These are phyloP conservation scores for Actinopyga echinites DNA, from an alignment of 53 echinoderm and acorn worm species.

Conservation along the genomic window DNA sequence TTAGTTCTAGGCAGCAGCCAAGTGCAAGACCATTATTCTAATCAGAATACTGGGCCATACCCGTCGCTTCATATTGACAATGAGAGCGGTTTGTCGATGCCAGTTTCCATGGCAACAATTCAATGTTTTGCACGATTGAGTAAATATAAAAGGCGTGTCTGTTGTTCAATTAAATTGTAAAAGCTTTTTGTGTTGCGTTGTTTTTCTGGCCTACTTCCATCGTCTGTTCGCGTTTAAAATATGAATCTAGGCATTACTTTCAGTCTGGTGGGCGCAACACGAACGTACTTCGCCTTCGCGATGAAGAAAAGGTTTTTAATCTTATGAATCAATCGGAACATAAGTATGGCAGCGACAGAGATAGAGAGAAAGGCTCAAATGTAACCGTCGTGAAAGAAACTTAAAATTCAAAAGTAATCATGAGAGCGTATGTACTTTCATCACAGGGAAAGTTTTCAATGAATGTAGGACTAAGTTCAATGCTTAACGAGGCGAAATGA, in stretches of 20 bases:
- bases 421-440: no score
- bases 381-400: no score
- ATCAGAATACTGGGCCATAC: conserved; percentile 17
- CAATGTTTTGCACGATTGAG: conserved; percentile 35
- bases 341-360: no score
- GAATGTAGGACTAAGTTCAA: no score
- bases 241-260: conserved; percentile 24
- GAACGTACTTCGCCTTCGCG: conserved; percentile 7
- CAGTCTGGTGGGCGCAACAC: conserved; percentile 29
- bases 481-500: no score
- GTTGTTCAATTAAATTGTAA: conserved; percentile 23
- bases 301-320: neutral
- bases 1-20: conserved; percentile 20
- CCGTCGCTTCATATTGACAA: conserved; percentile 24
- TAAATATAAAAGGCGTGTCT: conserved; percentile 40
- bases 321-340: neutral
- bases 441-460: no score
- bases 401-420: no score
- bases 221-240: conserved; percentile 23
- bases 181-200: conserved; percentile 36
- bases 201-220: conserved; percentile 32
- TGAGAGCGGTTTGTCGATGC: conserved; percentile 1
- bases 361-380: no score
- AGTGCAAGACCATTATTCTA: conserved; percentile 23
- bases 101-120: conserved; percentile 16